Conservation (phyloP, 2,113 vertebrate genomes). For the Coreoperca whiteheadi region DNA sequence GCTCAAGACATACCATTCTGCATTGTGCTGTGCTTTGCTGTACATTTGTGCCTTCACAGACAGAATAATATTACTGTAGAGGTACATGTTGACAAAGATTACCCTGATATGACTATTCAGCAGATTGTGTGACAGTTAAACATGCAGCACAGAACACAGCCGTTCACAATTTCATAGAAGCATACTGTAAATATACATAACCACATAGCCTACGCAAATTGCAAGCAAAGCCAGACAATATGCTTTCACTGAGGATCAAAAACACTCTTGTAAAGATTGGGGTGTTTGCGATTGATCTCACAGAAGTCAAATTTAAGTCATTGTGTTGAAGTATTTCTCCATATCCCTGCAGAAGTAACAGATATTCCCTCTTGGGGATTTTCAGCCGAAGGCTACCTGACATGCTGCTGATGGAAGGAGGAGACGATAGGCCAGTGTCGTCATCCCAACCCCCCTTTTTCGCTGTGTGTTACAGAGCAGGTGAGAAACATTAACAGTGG, state of each 20-base stretch:
- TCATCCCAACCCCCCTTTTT: not conserved
- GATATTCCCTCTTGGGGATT: constrained; percentile 32
- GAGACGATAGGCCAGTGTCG: constrained; percentile 29
- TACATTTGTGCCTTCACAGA: constrained; percentile 38
- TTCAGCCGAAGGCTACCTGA: constrained; percentile 59
- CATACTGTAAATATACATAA: not conserved
- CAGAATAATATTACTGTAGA: not conserved
- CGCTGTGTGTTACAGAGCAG: constrained; percentile 65
- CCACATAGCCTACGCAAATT: not conserved
- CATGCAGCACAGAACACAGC: not conserved
- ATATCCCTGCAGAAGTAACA: constrained; percentile 41
- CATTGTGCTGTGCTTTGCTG: constrained; percentile 37
- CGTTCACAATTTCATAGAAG: not conserved
- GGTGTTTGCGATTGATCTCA: constrained; percentile 25
- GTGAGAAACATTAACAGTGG: constrained; percentile 75
- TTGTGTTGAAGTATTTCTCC: constrained; percentile 33
- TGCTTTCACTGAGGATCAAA: constrained; percentile 6
- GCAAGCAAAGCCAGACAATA: not conserved
- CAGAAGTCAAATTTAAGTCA: constrained; percentile 34
- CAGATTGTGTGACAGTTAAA: constrained; percentile 5
- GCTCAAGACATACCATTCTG: constrained; percentile 52
- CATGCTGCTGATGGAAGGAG: constrained; percentile 47
- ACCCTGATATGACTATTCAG: constrained; percentile 7
- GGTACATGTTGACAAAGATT: constrained; percentile 20
- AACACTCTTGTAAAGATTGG: not conserved